phyloP scores from a whole-genome alignment of 2,113 vertebrate genomes.

The Oryctolagus cuniculus region mOryCun1.1 NC_091434.1:128626501-128627000 shows the following conservation, averaged over 20 bases:
- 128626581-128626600: neutral
- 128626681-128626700: neutral
- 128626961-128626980: constrained; percentile 9
- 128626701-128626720: neutral
- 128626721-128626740: neutral
- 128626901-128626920: constrained; percentile 12
- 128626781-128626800: neutral
- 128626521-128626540: neutral
- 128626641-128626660: neutral
- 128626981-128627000: neutral
- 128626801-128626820: neutral
- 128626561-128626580: neutral
- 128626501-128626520: neutral
- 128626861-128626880: neutral
- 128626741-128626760: neutral
- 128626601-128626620: neutral
- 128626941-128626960: neutral
- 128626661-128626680: neutral
- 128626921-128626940: neutral
- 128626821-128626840: neutral
- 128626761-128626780: neutral
- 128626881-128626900: neutral
- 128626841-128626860: neutral
- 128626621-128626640: neutral
- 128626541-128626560: constrained; percentile 7